Evolutionary conservation across 2,888 invertebrate genomes (phyloP).

Genomic region (Cryptus armator): DNA sequence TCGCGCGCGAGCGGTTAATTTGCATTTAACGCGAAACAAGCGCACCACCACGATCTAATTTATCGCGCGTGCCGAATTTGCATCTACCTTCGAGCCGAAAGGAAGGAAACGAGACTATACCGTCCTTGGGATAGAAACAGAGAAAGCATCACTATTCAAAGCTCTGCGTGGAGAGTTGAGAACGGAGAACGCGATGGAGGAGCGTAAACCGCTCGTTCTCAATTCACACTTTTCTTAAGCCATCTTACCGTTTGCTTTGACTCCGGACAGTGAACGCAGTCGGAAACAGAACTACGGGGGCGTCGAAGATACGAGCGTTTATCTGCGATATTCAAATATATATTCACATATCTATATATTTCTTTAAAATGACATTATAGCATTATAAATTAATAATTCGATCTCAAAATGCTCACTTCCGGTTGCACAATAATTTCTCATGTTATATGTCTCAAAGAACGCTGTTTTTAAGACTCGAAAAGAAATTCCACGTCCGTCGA

Average conservation of each 20-base stretch:
- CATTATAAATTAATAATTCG: neutral
- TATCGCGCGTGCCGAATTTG: slow-evolving; percentile 49
- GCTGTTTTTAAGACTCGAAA: neutral
- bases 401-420: neutral
- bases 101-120: slow-evolving; percentile 20
- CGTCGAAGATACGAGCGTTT: neutral
- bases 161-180: neutral
- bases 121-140: neutral
- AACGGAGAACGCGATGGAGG: neutral
- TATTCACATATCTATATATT: neutral
- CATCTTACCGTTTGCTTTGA: neutral
- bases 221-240: slow-evolving; percentile 7
- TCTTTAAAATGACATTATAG: neutral
- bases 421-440: neutral
- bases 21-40: slow-evolving; percentile 55
- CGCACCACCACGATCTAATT: slow-evolving; percentile 44
- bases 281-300: slow-evolving; percentile 3
- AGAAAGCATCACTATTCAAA: neutral
- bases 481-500: neutral
- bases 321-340: too few relatives aligned
- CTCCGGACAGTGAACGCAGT: neutral
- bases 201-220: neutral
- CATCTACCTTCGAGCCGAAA: slow-evolving; percentile 11
- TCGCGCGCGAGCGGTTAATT: slow-evolving; percentile 57
- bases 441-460: too few relatives aligned